Evolutionary conservation across 2,888 invertebrate genomes (phyloP).

Genomic region (Tetragnatha montana): DNA sequence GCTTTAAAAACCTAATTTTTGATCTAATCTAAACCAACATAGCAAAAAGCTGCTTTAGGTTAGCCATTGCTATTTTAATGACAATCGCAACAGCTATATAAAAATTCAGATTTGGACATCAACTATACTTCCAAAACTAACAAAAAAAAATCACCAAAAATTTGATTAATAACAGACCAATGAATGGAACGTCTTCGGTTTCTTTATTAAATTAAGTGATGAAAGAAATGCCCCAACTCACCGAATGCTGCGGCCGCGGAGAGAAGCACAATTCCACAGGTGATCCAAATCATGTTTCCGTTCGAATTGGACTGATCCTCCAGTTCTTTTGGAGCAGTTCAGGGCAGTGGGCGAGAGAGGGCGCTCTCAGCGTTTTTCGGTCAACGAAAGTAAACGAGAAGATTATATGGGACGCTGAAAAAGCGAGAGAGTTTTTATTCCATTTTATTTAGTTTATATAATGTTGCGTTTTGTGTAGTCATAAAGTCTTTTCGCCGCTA

Average conservation of each 20-base stretch:
- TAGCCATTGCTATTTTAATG: too few species aligned
- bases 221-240: constrained; percentile 1
- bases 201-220: too few species aligned
- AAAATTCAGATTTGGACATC: too few species aligned
- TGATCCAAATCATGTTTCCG: constrained; percentile 43
- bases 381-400: constrained; percentile 2
- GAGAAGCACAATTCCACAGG: constrained; percentile 37
- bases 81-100: too few species aligned
- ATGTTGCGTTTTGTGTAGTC: neutral
- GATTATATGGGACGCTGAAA: neutral
- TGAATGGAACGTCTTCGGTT: too few species aligned
- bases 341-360: neutral
- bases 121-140: too few species aligned
- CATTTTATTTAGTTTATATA: neutral
- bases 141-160: too few species aligned
- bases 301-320: constrained; percentile 28
- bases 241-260: constrained; percentile 12
- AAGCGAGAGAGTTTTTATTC: neutral
- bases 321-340: neutral
- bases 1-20: too few species aligned
- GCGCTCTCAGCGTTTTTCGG: constrained; percentile 1
- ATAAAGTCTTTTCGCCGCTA: neutral
- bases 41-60: too few species aligned
- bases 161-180: too few species aligned
- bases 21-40: too few species aligned